Percentiles rank a stretch among this genome's conserved stretches.
These are phyloP conservation scores for Ibycter americanus DNA, from an alignment of 2,797 vertebrate species.

Conservation along the genomic window DNA sequence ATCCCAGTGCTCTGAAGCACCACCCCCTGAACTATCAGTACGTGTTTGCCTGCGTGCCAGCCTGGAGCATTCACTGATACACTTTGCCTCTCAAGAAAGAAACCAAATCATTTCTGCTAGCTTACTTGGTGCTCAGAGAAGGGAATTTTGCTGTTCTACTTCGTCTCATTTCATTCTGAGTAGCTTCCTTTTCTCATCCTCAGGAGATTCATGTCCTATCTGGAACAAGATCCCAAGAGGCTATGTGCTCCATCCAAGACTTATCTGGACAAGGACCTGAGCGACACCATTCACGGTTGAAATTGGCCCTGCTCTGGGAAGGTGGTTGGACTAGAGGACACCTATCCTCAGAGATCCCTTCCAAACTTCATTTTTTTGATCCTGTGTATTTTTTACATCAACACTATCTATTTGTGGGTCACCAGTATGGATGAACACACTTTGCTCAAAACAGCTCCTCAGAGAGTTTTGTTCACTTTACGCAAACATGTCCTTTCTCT, in stretches of 20 bases:
- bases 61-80: neutral
- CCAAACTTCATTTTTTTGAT: neutral
- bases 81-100: neutral
- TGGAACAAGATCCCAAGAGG: neutral
- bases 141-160: neutral
- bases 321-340: neutral
- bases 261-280: neutral
- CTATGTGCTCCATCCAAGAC: neutral
- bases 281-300: neutral
- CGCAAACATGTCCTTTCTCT: neutral
- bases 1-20: neutral
- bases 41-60: accelerated
- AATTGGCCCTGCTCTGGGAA: neutral
- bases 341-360: neutral
- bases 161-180: neutral
- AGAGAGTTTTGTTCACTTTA: neutral
- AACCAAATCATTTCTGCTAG: neutral
- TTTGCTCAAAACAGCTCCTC: neutral
- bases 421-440: neutral
- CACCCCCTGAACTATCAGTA: neutral
- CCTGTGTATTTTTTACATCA: neutral
- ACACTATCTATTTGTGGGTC: neutral
- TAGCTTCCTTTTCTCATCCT: neutral
- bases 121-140: neutral
- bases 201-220: neutral